Base-by-base conservation (phyloP, 2,797 vertebrate genomes). In the Oryzias dopingdopingensis region DNA sequence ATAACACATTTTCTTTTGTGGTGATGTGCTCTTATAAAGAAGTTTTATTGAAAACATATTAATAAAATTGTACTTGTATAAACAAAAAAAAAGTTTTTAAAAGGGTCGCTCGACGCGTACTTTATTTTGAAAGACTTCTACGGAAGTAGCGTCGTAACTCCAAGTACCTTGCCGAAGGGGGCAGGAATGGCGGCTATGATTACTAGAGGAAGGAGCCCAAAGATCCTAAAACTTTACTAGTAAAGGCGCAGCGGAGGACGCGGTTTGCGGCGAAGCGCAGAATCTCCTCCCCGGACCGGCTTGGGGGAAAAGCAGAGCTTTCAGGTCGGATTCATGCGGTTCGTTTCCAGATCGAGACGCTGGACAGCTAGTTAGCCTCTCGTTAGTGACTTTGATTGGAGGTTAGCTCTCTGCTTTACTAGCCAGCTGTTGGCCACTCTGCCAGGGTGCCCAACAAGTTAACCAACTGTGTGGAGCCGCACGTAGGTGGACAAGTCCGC, bases 141-240 rank as follows among this genome's bases (percentile, higher is more conserved):
- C 73, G 79, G 86, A 87, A 77, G 43, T 48, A 0, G 0, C 0
- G 0, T 4, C 4, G 15, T 20, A 3, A 6, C 49, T 16, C 42
- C 4, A n/a, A 4, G 13, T 14, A 14, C 3, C 56, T 79, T 80
- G 66, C 79, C 66, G 18, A 44, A 74, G 65, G 58, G 55, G 63
- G 75, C 32, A 81, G 87, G 88, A 93, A 93, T 93, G 92, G 91
- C 91, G 91, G 92, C 90, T 85, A 84, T 87, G 89, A 86, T 87
- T 85, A 89, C 80, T 66, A 75, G 82, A 87, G 85, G 88, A 90
- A 92, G 90, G 86, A 88, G 71, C 87, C 85, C 72, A 60, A 81
- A 91, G 79, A 92, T 72, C 88, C 88, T 73, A 84, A 91, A 93
- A 93, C 91, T 92, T 92, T 92, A 86, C 88, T 90, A 87, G 70